Base-by-base conservation (phyloP, 1,140 invertebrate species). In the Lordiphosa collinella region DNA sequence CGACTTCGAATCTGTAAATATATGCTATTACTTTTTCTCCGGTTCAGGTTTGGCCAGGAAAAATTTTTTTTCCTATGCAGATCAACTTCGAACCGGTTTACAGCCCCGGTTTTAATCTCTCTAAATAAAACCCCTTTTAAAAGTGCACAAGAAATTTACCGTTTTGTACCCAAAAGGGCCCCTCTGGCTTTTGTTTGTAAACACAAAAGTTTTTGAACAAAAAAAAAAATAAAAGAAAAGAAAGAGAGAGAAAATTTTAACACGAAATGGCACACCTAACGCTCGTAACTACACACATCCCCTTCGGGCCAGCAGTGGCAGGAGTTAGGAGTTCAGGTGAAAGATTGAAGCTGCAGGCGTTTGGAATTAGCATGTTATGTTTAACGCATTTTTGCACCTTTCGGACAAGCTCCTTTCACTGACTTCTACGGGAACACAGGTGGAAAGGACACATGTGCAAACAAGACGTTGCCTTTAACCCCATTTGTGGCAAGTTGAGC, bases 351-450 rank as follows among this genome's bases (percentile, higher is more conserved):
- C 74, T 79, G 78, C 51, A 62, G 62, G 75, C 66, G 54, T 14
- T 78, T 63, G 58, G 71, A 80, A 80, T 80, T 80, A 80, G 76
- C 76, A 80, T 80, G 74, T 80, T 82, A 78, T 78, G 78, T 62
- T 82, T 84, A 84, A 84, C 78, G 79, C 78, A 82, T 84, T 84
- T 82, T 84, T 76, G 67, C 78, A 84, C 67, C 76, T 80, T 75
- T 51, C 64, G 72, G 65, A 57, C 62, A 60, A 46, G 52, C 16
- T 66, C 48, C 13, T 35, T 55, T 52, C 29, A 10, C 36, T 61
- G 56, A 51, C 52, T 66, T 51, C 44, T 13, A 29, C 16, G 16
- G 31, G 8, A 8, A 4, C 13, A 4, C 18, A 16, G 36, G 1
- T 3, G 32, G 34, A 25, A 14, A 29, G 18, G 32, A 57, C 73